These are phyloP conservation scores for Tipula vernalis DNA, from an alignment of 2,888 invertebrate genomes.

Conservation along the genomic window DNA sequence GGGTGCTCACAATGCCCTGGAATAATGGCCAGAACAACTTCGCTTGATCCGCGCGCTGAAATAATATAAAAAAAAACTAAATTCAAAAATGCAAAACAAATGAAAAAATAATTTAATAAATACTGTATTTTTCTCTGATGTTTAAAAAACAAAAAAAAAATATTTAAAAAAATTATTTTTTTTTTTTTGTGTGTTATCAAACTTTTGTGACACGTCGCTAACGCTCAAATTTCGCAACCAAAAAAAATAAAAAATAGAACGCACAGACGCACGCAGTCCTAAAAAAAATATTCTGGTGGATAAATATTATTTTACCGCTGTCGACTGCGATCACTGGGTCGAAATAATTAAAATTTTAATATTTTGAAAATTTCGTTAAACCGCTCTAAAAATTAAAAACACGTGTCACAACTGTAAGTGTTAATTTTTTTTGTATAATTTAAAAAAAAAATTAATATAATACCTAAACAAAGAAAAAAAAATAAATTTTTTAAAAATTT, in stretches of 20 bases:
- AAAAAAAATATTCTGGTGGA: background rate
- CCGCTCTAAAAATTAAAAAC: background rate
- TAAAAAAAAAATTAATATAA: conserved; percentile 12
- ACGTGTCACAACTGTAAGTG: conserved; percentile 11
- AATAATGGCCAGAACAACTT: conserved; percentile 24
- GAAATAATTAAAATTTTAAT: background rate
- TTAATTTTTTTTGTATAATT: background rate
- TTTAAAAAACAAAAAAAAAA: background rate
- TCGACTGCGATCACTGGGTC: background rate
- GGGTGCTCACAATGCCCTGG: conserved; percentile 55
- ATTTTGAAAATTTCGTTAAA: background rate
- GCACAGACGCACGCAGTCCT: background rate
- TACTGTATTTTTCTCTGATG: conserved; percentile 5
- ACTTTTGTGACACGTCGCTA: conserved; percentile 14
- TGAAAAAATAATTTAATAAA: conserved; percentile 16
- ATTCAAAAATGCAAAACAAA: conserved; percentile 18
- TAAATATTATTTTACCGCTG: background rate
- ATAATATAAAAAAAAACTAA: conserved; percentile 17
- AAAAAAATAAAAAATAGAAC: background rate
- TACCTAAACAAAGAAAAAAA: conserved; percentile 11
- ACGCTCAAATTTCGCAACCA: background rate
- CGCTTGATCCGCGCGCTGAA: conserved; percentile 14
- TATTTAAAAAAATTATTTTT: background rate
- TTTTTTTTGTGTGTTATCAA: conserved; percentile 8
- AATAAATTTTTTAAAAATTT: conserved; percentile 11